Percentiles rank a stretch among this genome's conserved stretches.
phyloP scores from a whole-genome alignment of 2,888 invertebrate species.

The Eudemis profundana region DNA sequence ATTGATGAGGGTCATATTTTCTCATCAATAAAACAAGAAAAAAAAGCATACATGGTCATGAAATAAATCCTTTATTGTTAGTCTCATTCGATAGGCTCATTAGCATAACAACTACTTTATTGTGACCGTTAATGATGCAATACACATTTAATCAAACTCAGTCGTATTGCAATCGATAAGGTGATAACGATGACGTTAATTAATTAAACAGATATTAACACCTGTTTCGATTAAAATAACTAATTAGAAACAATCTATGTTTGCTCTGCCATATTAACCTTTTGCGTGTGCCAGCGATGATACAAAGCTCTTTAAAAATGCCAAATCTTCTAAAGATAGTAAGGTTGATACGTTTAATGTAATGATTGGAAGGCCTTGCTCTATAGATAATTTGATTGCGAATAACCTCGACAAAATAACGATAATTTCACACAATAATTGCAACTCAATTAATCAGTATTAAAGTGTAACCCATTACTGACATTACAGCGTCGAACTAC shows the following conservation, averaged over 20 bases:
- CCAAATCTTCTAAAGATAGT: background rate
- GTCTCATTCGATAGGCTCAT: constrained; percentile 31
- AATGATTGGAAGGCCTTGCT: background rate
- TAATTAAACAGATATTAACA: constrained; percentile 11
- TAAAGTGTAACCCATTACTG: constrained; percentile 34
- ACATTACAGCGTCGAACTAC: constrained; percentile 29
- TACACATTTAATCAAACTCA: constrained; percentile 30
- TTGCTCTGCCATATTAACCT: background rate
- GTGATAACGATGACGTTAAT: constrained; percentile 28
- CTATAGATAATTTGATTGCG: background rate
- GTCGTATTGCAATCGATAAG: constrained; percentile 30
- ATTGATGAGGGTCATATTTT: too few relatives aligned
- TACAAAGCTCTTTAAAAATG: background rate
- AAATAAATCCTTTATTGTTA: constrained; percentile 32
- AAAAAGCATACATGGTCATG: constrained; percentile 22
- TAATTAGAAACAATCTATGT: background rate
- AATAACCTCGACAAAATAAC: constrained; percentile 23
- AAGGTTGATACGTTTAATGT: background rate
- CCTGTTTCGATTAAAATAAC: background rate
- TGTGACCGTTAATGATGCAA: constrained; percentile 36
- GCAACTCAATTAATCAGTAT: constrained; percentile 33
- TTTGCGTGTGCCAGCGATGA: background rate
- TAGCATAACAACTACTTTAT: constrained; percentile 39
- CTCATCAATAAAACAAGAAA: too few relatives aligned
- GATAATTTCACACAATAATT: constrained; percentile 28